Percentiles rank a stretch among this genome's conserved stretches.
Evolutionary conservation across 2,888 invertebrate genomes (phyloP).

Genomic region (Spisula subtruncata): DNA sequence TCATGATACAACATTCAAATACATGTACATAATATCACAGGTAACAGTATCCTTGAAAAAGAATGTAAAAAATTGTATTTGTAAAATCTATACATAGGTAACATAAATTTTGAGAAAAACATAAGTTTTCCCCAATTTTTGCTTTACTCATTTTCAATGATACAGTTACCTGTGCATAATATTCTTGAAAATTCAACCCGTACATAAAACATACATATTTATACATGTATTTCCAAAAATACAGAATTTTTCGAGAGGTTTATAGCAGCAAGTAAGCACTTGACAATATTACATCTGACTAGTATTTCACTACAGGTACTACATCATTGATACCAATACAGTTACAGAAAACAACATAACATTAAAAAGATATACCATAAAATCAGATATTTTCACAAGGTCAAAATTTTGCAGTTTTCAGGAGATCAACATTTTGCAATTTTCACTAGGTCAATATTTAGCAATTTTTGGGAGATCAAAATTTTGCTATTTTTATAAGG

Average conservation of each 20-base stretch:
- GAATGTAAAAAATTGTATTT: no score
- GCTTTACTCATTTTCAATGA: no score
- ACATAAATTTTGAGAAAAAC: no score
- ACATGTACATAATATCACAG: not conserved
- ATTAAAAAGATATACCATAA: not conserved
- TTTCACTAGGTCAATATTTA: no score
- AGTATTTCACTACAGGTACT: not conserved
- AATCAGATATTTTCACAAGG: no score
- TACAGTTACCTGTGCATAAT: not conserved
- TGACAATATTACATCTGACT: conserved; percentile 7
- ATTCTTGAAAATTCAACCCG: conserved; percentile 23
- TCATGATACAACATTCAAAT: conserved; percentile 1
- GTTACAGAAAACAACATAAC: not conserved
- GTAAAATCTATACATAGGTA: no score
- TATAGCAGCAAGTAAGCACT: not conserved
- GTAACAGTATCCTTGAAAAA: no score
- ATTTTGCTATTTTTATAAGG: no score
- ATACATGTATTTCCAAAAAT: not conserved
- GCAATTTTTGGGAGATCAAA: no score
- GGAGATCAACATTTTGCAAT: no score
- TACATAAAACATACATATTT: conserved; percentile 21
- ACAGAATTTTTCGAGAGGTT: conserved; percentile 9
- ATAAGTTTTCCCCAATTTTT: no score
- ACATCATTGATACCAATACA: not conserved
- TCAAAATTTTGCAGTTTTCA: no score